phyloP scores from a whole-genome alignment of 2,797 vertebrate genomes.

The Bovichtus diacanthus region DNA sequence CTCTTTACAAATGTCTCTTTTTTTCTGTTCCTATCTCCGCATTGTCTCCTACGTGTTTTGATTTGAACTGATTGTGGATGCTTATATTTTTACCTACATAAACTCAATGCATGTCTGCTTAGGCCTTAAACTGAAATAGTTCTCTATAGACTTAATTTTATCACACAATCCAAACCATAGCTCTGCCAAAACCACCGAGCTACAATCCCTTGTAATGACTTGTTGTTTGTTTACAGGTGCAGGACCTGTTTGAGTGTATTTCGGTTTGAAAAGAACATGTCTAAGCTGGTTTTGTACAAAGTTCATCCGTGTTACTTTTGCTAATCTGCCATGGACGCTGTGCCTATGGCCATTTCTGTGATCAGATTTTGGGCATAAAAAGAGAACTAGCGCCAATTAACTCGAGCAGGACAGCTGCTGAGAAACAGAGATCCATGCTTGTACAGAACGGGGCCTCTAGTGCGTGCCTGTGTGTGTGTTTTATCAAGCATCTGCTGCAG shows the following conservation, averaged over 20 bases:
- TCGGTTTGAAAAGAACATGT: conserved; percentile 59
- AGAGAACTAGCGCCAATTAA: conserved; percentile 64
- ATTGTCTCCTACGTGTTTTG: not conserved
- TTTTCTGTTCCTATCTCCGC: not conserved
- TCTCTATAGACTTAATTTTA: not conserved
- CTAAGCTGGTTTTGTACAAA: conserved; percentile 52
- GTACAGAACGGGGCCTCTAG: conserved; percentile 54
- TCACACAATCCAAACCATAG: not conserved
- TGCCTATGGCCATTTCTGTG: conserved; percentile 46
- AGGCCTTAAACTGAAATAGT: not conserved
- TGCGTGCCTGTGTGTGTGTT: not conserved
- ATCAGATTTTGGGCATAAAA: conserved; percentile 60
- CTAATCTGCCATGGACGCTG: conserved; percentile 14
- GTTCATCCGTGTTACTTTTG: conserved; percentile 39
- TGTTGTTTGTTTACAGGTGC: conserved; percentile 67
- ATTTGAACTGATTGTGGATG: not conserved
- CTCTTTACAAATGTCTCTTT: conserved; percentile 29
- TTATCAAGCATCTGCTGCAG: conserved; percentile 90
- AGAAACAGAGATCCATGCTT: conserved; percentile 63
- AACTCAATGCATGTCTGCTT: not conserved
- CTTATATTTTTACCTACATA: not conserved
- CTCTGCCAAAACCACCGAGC: conserved; percentile 25
- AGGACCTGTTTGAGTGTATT: conserved; percentile 60
- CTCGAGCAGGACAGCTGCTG: conserved; percentile 75
- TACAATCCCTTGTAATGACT: conserved; percentile 28